Evolutionary conservation across 2,797 vertebrate species (phyloP).

Genomic region (Cyclopterus lumpus): DNA sequence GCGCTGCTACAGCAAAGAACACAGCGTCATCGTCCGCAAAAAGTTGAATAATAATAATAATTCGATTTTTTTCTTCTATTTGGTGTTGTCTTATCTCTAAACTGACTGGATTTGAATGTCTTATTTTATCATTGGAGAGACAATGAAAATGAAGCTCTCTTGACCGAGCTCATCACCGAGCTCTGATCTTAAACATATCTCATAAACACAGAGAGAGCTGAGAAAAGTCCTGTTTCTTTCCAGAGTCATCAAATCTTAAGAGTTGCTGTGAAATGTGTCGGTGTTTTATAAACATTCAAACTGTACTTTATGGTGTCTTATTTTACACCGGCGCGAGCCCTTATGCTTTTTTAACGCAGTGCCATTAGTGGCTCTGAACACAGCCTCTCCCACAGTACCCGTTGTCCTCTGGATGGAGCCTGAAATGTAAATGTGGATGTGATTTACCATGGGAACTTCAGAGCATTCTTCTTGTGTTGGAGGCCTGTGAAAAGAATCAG

Average conservation of each 20-base stretch:
- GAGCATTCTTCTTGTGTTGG: constrained; percentile 72
- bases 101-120: background rate
- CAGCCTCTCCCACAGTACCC: constrained; percentile 38
- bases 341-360: constrained; percentile 64
- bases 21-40: constrained; percentile 4
- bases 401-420: constrained; percentile 57
- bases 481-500: constrained; percentile 67
- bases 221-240: background rate
- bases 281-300: constrained; percentile 7
- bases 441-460: constrained; percentile 78
- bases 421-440: constrained; percentile 77
- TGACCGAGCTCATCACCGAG: background rate
- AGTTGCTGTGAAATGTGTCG: constrained; percentile 8
- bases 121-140: background rate
- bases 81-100: background rate
- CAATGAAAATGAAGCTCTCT: background rate
- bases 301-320: constrained; percentile 4
- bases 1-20: background rate
- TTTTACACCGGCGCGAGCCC: constrained; percentile 20
- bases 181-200: background rate
- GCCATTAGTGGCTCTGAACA: constrained; percentile 27
- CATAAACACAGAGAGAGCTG: background rate
- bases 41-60: background rate
- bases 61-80: background rate
- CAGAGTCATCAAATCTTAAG: background rate